A percentile compares a stretch with the other conserved stretches of the same genome.
phyloP scores from a whole-genome alignment of 2,797 vertebrate genomes.

The Gymnoscopelus microlampas region DNA sequence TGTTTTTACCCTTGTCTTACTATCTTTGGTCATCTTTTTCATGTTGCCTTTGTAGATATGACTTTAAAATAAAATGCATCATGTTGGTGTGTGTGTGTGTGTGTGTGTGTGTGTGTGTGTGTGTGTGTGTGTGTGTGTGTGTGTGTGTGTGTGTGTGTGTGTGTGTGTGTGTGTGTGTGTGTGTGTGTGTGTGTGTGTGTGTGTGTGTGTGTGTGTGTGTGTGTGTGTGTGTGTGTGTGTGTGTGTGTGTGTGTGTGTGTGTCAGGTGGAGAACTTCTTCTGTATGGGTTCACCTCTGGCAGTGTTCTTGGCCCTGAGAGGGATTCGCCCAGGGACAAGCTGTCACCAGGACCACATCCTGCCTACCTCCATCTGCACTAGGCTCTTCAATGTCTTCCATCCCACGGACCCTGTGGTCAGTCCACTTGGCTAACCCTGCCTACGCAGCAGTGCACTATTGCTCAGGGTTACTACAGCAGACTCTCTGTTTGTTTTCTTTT shows the following conservation, averaged over 20 bases:
- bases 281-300: slow-evolving; percentile 98
- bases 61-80: too few species aligned
- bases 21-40: not conserved
- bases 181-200: too few species aligned
- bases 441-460: not conserved
- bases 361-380: slow-evolving; percentile 90
- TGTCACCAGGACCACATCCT: slow-evolving; percentile 96
- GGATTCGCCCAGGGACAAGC: slow-evolving; percentile 91
- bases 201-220: too few species aligned
- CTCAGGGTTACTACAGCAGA: slow-evolving; percentile 4
- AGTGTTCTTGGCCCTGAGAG: slow-evolving; percentile 94
- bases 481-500: not conserved
- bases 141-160: too few species aligned
- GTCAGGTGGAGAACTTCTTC: slow-evolving; percentile 98
- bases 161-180: too few species aligned
- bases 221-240: too few species aligned
- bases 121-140: too few species aligned
- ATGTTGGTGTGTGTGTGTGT: too few species aligned
- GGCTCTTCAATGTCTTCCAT: slow-evolving; percentile 96
- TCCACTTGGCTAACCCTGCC: slow-evolving; percentile 20
- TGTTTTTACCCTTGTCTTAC: not conserved
- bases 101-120: too few species aligned
- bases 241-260: slow-evolving; percentile 8
- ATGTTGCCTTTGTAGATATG: not conserved
- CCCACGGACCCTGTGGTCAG: slow-evolving; percentile 99